Base-by-base conservation (phyloP, 30 jellyfish, hydroid and myxozoan species). In the Aurelia sp. region DNA sequence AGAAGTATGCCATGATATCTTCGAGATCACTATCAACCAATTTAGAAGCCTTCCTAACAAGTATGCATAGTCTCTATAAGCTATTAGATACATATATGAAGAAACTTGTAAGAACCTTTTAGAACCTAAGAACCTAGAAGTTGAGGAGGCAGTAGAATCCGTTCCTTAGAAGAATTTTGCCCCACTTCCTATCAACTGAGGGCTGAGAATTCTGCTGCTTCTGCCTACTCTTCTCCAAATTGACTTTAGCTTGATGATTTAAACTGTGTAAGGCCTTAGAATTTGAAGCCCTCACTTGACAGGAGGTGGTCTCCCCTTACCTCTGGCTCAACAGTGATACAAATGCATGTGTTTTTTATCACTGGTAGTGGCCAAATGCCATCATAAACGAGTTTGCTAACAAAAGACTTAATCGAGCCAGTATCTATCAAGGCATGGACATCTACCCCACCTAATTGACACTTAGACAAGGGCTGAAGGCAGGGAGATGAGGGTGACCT, bases 351-450 rank as follows among this genome's bases (percentile, higher is more conserved):
- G 33, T 22, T 16, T 17, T 7, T 33, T 8, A 48, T 8, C 21
- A 52, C 86, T 12, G 74, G 73, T 15, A 4, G 18, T 57, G 82
- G 84, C 55, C 38, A 0, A 3, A 81, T 40, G 67, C 31, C 10
- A 30, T 51, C 72, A 80, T 3, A 80, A 44, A 80, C 63, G 9
- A 40, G 53, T 30, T 35, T 66, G 51, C 67, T n/a, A 4, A 81
- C 44, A 81, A 81, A 81, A 21, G 91, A 81, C 24, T 67, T 81
- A 85, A 81, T 81, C 4, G 93, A 84, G 72, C 93, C 87, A 13
- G 93, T 84, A 51, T 72, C 87, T 6, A 84, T 12, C 20, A 84
- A 65, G n/a, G 88, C 81, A 41, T 41, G 71, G 75, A 70, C 72
- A 62, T 44, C 24, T 24, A 70, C 63, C 69, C 84, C 84, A 27